Evolutionary conservation across 2,797 vertebrate genomes (phyloP).

Genomic region (Lepus oiostolus): DNA sequence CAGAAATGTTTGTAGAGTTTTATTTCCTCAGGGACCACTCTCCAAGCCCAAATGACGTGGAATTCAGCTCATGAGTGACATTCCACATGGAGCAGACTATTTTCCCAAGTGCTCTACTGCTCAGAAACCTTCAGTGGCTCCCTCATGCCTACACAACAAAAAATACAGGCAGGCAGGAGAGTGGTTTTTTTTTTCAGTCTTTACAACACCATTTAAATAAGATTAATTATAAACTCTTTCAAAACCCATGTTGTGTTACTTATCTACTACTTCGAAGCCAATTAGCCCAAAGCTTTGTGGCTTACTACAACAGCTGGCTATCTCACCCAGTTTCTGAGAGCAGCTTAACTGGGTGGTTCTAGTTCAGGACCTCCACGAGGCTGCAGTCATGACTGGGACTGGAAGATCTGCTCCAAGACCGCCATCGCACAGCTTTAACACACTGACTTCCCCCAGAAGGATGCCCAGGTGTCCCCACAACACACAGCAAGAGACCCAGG

Average conservation of each 20-base stretch:
- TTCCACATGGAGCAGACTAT: conserved; percentile 25
- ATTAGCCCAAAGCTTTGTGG: not conserved
- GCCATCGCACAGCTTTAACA: not conserved
- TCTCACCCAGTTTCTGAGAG: not conserved
- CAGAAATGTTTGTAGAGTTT: not conserved
- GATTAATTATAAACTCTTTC: conserved; percentile 41
- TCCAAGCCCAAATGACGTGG: conserved; percentile 42
- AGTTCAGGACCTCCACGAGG: not conserved
- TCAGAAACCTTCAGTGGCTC: conserved; percentile 46
- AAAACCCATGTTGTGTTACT: conserved; percentile 52
- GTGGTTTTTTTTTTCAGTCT: not conserved
- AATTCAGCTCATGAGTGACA: conserved; percentile 42
- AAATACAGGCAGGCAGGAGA: not conserved
- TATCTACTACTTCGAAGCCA: conserved; percentile 49
- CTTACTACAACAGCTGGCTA: not conserved
- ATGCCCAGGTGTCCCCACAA: not conserved
- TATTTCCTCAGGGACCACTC: conserved; percentile 19
- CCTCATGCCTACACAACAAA: conserved; percentile 55
- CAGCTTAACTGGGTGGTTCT: not conserved
- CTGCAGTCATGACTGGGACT: not conserved
- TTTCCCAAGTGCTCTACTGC: conserved; percentile 36
- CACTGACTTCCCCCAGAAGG: not conserved
- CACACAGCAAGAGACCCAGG: not conserved
- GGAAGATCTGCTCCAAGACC: not conserved
- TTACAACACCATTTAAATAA: conserved; percentile 60